Conservation (phyloP, 2,113 vertebrate species). For the Hepsetus odoe region DNA sequence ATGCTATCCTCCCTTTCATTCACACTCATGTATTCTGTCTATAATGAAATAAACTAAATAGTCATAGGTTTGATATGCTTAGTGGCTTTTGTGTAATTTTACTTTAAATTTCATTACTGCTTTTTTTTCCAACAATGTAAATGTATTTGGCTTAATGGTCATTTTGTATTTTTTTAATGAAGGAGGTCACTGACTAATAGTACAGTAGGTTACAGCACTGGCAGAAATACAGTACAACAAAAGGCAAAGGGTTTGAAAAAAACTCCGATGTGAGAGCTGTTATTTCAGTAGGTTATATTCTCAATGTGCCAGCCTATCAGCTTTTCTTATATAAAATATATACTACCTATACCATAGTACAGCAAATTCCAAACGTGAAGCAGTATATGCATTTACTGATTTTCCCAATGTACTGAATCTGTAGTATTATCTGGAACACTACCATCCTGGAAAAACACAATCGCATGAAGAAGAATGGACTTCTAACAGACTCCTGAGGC, state of each 20-base stretch:
- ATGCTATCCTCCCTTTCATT: too few relatives aligned
- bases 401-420: slow-evolving; percentile 7
- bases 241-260: not conserved
- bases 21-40: too few relatives aligned
- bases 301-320: not conserved
- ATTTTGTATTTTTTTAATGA: not conserved
- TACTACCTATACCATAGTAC: not conserved
- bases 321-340: not conserved
- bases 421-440: slow-evolving; percentile 10
- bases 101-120: too few relatives aligned
- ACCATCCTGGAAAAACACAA: not conserved
- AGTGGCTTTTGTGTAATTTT: too few relatives aligned
- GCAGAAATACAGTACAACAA: not conserved
- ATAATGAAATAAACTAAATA: too few relatives aligned
- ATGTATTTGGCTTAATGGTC: too few relatives aligned
- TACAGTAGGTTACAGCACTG: too few relatives aligned
- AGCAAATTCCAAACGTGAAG: not conserved
- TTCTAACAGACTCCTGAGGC: not conserved
- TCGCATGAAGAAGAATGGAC: not conserved
- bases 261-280: not conserved
- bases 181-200: too few relatives aligned
- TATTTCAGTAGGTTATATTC: not conserved
- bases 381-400: slow-evolving; percentile 4
- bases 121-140: too few relatives aligned
- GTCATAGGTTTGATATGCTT: too few relatives aligned